Base-by-base conservation (phyloP, 2,797 vertebrate genomes). In the Enteromius paludinosus region DNA sequence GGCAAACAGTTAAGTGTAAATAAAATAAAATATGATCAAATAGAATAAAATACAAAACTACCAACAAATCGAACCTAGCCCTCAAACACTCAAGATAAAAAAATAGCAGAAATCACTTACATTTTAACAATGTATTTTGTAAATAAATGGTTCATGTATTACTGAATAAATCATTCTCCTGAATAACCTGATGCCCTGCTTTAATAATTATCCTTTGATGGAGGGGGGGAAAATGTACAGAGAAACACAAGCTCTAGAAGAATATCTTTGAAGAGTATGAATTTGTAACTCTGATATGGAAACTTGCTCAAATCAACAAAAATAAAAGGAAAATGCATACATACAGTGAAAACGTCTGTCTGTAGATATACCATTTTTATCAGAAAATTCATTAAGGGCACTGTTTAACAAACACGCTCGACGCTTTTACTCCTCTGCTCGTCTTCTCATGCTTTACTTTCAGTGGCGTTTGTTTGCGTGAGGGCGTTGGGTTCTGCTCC, bases 361-460 rank as follows among this genome's bases (percentile, higher is more conserved):
- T 87, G 72, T 79, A 66, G 76, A 72, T 79, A 85, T 83, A 83
- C 66, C 25, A 43, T 73, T 86, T 79, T 78, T 66, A 74, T 82
- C 62, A 78, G 76, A 78, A 77, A 74, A 77, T 64, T 59, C 76
- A 65, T 95, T 96, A 97, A 96, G 97, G 95, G 96, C 96, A 97
- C 96, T 96, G 96, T 95, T 97, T 95, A 95, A 89, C 94, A 85
- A 93, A 93, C 92, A 87, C 87, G 86, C 92, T 90, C 75, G 0
- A 90, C 92, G 94, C 93, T 79, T 80, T 82, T 86, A 94, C 93
- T 81, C 84, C 89, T 79, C 1, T n/a, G 18, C 25, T 79, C 64
- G 74, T 70, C 93, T 90, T 93, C 95, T 99, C 97, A 98, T 93
- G 97, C 97, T 96, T 96, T 97, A 93, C 96, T 97, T 91, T 97